These are phyloP conservation scores for Danio albolineatus DNA, from an alignment of 2,797 vertebrate genomes.

Conservation along the genomic window DNA sequence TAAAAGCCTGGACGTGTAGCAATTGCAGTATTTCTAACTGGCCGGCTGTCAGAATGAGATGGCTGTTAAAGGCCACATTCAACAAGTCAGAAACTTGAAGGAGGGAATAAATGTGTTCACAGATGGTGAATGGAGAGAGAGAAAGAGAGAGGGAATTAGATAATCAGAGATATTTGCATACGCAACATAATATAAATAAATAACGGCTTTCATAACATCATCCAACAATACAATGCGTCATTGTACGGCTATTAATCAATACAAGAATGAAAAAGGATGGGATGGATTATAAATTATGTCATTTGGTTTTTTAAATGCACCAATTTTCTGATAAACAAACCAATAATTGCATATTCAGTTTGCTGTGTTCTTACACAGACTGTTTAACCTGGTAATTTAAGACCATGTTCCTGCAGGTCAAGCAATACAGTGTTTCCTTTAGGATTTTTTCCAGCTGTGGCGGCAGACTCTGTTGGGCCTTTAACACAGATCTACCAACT, in stretches of 20 bases:
- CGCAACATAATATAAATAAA: not conserved
- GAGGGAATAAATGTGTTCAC: conserved; percentile 29
- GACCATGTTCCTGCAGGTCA: not conserved
- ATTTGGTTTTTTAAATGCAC: too few relatives aligned
- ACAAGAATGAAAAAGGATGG: too few relatives aligned
- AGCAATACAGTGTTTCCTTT: too few relatives aligned
- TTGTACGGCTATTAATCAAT: too few relatives aligned
- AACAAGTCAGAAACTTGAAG: conserved; percentile 26
- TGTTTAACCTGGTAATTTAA: not conserved
- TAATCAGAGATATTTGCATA: conserved; percentile 12
- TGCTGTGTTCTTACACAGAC: not conserved
- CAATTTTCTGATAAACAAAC: not conserved
- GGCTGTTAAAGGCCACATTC: conserved; percentile 48
- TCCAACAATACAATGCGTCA: not conserved
- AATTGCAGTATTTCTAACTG: conserved; percentile 52
- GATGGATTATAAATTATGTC: too few relatives aligned
- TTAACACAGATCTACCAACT: too few relatives aligned
- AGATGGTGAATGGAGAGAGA: not conserved
- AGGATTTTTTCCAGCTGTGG: too few relatives aligned
- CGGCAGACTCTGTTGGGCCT: too few relatives aligned
- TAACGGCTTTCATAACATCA: not conserved
- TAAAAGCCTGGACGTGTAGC: conserved; percentile 38
- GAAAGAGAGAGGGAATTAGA: not conserved
- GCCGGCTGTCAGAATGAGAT: conserved; percentile 39
- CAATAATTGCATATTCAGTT: too few relatives aligned